Evolutionary conservation across 2,113 vertebrate genomes (phyloP), one percentile per base, ranked within the genome.

Genomic region (Equus quagga): DNA sequence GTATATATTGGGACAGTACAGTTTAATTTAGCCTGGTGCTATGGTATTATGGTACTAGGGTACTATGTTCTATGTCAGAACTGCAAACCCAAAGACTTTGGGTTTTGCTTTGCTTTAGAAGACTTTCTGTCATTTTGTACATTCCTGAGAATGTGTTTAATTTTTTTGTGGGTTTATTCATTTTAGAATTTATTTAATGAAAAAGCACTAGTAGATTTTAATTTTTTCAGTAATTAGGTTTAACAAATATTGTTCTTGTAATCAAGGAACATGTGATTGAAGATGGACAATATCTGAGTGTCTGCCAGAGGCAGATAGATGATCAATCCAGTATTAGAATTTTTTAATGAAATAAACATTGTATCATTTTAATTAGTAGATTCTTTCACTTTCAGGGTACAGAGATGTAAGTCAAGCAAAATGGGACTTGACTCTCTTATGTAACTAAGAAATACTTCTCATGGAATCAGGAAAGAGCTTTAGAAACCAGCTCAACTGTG

Each of bases 111-210:
- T 31, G 10, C 13, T 93, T 96, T 93, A 89, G 41, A 96, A 92
- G 65, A 65, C 9, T 85, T 49, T 89, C 23, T 23, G 8, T 83
- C 26, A 44, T 89, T n/a, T 62, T 33, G 31, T 69, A 83, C 33
- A 41, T 90, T 94, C n/a, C 31, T 84, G 49, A 85, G 1, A 83
- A 28, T 94, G 23, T 75, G 41, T 91, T 58, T 92, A 49, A 90
- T 75, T 36, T 46, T 83, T 91, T 91, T 65, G 56, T 78, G 24
- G 1, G 2, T 93, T 85, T 33, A 56, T 89, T 97, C 9, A 7
- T 79, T 87, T 92, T 90, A 86, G 17, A 81, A 92, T 73, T 84
- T 93, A 49, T 82, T 84, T 80, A 94, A 64, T 85, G 18, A 31
- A 58, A 94, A 82, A 96, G 2, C 4, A 89, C 10, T 94, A 79